These are phyloP conservation scores for Marronus borbonicus DNA, from an alignment of 2,888 invertebrate species.

Conservation along the genomic window DNA sequence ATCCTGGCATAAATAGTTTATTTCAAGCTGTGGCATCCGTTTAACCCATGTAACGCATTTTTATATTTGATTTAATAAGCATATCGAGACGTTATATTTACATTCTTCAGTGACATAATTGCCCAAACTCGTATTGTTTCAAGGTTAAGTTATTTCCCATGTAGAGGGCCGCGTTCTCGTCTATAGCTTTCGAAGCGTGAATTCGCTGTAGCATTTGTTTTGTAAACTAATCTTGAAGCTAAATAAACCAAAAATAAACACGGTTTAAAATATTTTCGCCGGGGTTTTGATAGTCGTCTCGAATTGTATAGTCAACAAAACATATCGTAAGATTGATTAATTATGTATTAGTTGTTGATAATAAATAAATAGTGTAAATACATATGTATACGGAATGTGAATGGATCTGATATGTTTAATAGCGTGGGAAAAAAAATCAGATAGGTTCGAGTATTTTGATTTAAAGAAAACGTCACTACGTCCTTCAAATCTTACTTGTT, in stretches of 20 bases:
- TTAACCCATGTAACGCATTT: no score
- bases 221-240: slow-evolving; percentile 21
- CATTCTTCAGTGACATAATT: slow-evolving; percentile 45
- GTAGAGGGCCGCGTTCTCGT: not conserved
- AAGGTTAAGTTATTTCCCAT: slow-evolving; percentile 29
- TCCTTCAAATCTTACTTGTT: no score
- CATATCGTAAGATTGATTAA: not conserved
- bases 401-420: no score
- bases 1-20: no score
- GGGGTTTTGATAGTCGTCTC: not conserved
- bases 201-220: slow-evolving; percentile 13
- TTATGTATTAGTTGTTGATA: no score
- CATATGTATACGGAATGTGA: no score
- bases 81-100: slow-evolving; percentile 18
- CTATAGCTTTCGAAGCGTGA: not conserved
- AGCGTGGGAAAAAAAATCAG: no score
- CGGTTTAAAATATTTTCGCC: slow-evolving; percentile 2
- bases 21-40: no score
- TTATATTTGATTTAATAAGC: not conserved
- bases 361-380: no score
- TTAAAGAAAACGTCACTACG: no score
- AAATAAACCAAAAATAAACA: not conserved
- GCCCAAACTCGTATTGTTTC: slow-evolving; percentile 37
- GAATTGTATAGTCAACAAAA: slow-evolving; percentile 10
- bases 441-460: no score